Evolutionary conservation across 2,797 vertebrate genomes (phyloP).

Genomic region (Oreonectes daqikongensis): DNA sequence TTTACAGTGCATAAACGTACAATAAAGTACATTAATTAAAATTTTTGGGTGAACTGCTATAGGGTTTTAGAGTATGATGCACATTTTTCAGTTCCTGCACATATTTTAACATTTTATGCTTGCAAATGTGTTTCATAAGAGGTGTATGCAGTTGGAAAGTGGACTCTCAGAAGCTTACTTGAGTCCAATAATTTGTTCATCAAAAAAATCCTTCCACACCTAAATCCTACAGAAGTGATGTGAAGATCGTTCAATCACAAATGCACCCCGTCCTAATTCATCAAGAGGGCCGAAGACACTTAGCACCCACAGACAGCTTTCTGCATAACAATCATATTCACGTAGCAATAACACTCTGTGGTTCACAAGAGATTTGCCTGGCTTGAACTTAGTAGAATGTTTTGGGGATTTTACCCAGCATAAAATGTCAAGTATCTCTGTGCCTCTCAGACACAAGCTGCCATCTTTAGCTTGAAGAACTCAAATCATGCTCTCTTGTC

Average conservation of each 20-base stretch:
- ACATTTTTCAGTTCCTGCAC: conserved; percentile 6
- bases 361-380: not conserved
- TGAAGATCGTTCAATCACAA: conserved; percentile 4
- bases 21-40: not conserved
- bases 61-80: not conserved
- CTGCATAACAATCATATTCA: not conserved
- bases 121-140: conserved; percentile 13
- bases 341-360: conserved; percentile 7
- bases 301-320: not conserved
- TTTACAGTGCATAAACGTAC: too few species aligned
- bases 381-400: not conserved
- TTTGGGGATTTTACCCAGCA: not conserved
- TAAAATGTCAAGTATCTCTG: conserved; percentile 49
- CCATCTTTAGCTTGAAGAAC: conserved; percentile 22
- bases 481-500: conserved; percentile 36
- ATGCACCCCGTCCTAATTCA: not conserved
- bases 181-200: conserved; percentile 5
- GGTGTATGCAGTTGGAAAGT: conserved; percentile 8
- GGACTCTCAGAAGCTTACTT: conserved; percentile 11
- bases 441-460: conserved; percentile 30
- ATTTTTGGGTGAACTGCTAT: not conserved
- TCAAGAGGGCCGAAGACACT: conserved; percentile 14
- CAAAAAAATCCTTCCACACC: conserved; percentile 13
- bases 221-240: conserved; percentile 18
- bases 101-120: conserved; percentile 3